These are phyloP conservation scores for Fratercula arctica DNA, from an alignment of 2,797 vertebrate genomes.

Conservation along the genomic window DNA sequence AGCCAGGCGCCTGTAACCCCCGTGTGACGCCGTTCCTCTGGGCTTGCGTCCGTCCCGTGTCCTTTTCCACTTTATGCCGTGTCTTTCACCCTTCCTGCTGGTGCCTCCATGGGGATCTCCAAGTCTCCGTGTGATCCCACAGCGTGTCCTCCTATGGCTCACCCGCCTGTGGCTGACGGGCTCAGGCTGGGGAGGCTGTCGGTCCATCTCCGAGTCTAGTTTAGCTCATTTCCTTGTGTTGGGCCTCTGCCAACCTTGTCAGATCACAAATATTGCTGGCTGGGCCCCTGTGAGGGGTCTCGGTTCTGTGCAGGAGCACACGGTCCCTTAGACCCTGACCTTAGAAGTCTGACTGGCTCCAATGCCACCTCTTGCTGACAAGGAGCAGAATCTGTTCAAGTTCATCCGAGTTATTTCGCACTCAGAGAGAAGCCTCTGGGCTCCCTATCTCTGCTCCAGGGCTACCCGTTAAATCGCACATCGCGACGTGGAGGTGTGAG, in stretches of 20 bases:
- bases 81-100: neutral
- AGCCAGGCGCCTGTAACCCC: neutral
- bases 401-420: neutral
- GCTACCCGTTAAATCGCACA: rapidly evolving
- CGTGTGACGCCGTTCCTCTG: neutral
- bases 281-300: neutral
- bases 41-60: rapidly evolving
- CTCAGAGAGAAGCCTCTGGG: neutral
- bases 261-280: too few relatives aligned
- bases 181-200: neutral
- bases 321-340: neutral
- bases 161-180: rapidly evolving
- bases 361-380: neutral
- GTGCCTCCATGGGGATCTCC: neutral
- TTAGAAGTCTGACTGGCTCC: neutral
- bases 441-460: neutral
- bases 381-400: neutral
- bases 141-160: neutral
- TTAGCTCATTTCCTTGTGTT: neutral
- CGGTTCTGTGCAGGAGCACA: neutral
- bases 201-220: neutral
- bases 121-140: neutral
- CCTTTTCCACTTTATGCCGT: rapidly evolving
- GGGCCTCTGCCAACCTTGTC: neutral
- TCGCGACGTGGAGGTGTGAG: rapidly evolving